Evolutionary conservation across 2,888 invertebrate genomes (phyloP).

Genomic region (Tyria jacobaeae): DNA sequence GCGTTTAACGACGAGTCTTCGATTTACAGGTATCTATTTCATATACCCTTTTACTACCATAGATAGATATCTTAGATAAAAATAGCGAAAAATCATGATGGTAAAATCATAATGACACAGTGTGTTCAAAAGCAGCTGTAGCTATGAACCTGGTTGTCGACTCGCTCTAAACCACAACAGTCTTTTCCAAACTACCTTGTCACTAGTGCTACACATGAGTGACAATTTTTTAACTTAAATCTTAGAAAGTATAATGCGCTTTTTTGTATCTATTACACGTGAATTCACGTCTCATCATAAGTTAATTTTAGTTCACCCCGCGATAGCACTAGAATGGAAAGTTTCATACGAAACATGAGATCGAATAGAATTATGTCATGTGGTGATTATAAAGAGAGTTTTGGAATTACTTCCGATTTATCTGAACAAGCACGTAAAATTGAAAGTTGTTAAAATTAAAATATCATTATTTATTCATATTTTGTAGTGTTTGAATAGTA

Average conservation of each 20-base stretch:
- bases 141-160: background rate
- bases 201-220: constrained; percentile 25
- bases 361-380: constrained; percentile 40
- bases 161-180: constrained; percentile 22
- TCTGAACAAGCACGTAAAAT: constrained; percentile 7
- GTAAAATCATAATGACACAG: too few relatives aligned
- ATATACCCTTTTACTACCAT: constrained; percentile 29
- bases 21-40: constrained; percentile 25
- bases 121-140: too few relatives aligned
- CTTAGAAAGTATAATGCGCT: constrained; percentile 42
- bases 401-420: constrained; percentile 22
- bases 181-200: constrained; percentile 30
- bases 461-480: too few relatives aligned
- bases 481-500: too few relatives aligned
- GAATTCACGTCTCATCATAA: constrained; percentile 64
- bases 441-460: constrained; percentile 14
- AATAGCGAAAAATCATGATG: constrained; percentile 3
- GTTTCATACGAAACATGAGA: constrained; percentile 57
- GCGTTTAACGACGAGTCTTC: constrained; percentile 46
- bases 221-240: constrained; percentile 34
- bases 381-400: constrained; percentile 30
- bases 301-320: constrained; percentile 72
- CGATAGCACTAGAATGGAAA: constrained; percentile 68
- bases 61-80: constrained; percentile 22
- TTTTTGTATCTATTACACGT: constrained; percentile 58